These are phyloP conservation scores for Branchinecta sandiegonensis DNA, from an alignment of 2,888 invertebrate genomes.

Conservation along the genomic window DNA sequence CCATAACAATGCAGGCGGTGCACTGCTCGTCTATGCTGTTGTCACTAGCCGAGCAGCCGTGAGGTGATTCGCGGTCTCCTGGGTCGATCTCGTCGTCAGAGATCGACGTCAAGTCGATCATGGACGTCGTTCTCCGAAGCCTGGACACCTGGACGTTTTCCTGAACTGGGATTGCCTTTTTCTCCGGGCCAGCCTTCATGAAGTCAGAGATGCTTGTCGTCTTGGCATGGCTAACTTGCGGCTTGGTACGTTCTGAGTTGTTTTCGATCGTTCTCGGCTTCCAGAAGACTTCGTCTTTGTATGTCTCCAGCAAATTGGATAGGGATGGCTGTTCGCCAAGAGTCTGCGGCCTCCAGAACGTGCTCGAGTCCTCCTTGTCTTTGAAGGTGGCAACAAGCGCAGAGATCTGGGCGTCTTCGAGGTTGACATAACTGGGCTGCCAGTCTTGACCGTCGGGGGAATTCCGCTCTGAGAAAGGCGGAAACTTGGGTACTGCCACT, in stretches of 20 bases:
- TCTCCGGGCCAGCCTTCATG: background rate
- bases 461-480: conserved; percentile 4
- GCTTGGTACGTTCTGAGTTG: background rate
- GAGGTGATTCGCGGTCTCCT: background rate
- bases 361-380: conserved; percentile 21
- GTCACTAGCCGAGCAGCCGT: background rate
- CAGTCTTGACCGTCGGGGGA: conserved; percentile 24
- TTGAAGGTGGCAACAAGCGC: conserved; percentile 22
- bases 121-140: background rate
- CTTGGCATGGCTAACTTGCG: conserved; percentile 1
- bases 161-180: background rate
- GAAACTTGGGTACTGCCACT: background rate
- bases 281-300: background rate
- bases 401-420: conserved; percentile 23
- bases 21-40: background rate
- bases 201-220: conserved; percentile 7
- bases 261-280: background rate
- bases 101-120: background rate
- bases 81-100: background rate
- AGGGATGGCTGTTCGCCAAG: background rate
- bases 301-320: background rate
- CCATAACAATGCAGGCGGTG: conserved; percentile 13
- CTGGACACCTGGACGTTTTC: conserved; percentile 1
- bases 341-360: conserved; percentile 24
- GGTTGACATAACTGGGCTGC: conserved; percentile 23